phyloP scores from a whole-genome alignment of 2,888 invertebrate genomes.

The Lepidocyrtoides sp. region DNA sequence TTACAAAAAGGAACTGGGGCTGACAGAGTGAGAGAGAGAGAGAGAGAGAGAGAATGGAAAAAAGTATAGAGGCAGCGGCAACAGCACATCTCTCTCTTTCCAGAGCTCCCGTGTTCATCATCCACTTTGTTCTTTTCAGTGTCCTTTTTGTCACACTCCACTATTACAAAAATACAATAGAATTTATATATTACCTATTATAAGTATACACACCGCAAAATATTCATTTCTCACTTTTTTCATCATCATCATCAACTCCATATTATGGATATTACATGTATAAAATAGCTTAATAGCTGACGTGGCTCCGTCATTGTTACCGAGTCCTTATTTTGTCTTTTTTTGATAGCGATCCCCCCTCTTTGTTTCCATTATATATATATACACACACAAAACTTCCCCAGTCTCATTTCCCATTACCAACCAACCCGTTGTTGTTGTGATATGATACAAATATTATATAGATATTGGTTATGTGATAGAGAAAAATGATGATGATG shows the following conservation, averaged over 20 bases:
- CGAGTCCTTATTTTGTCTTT: conserved; percentile 7
- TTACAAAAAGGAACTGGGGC: conserved; percentile 31
- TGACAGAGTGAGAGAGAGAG: conserved; percentile 12
- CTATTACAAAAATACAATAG: not conserved
- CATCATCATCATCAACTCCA: conserved; percentile 33
- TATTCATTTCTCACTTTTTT: conserved; percentile 37
- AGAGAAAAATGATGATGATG: conserved; percentile 54
- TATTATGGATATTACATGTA: conserved; percentile 43
- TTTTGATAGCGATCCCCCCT: conserved; percentile 26
- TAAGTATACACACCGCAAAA: not conserved
- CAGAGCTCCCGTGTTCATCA: conserved; percentile 40
- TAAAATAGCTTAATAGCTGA: conserved; percentile 46
- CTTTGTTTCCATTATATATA: not conserved
- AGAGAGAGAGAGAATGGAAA: too few species aligned
- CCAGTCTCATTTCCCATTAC: not conserved
- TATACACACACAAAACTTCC: not conserved
- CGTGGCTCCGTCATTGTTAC: conserved; percentile 18
- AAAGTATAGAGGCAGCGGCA: conserved; percentile 2
- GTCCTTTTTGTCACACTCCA: conserved; percentile 28
- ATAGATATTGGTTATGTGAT: conserved; percentile 4
- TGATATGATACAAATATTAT: not conserved
- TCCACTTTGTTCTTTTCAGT: not conserved
- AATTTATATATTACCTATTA: not conserved
- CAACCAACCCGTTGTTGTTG: not conserved
- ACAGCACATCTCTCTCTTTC: not conserved